Conservation (phyloP, 1,140 invertebrate species). For the Cardiocondyla obscurior region DNA sequence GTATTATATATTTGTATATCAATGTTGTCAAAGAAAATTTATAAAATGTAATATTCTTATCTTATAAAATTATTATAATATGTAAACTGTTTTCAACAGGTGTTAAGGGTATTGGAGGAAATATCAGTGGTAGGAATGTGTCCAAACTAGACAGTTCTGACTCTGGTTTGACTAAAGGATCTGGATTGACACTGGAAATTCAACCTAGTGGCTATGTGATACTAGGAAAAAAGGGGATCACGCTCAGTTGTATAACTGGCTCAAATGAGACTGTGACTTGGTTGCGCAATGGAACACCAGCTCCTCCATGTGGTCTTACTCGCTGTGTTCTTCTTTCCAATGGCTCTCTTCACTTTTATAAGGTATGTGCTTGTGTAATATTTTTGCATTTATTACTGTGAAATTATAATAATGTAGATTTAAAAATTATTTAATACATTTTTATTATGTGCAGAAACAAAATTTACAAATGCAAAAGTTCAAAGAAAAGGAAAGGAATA, state of each 20-base stretch:
- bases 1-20: neutral
- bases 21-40: neutral
- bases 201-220: conserved; percentile 78
- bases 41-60: neutral
- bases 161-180: conserved; percentile 57
- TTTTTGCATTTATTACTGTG: neutral
- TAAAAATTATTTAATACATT: neutral
- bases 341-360: conserved; percentile 79
- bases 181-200: conserved; percentile 71
- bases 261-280: conserved; percentile 76
- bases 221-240: conserved; percentile 78
- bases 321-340: conserved; percentile 75
- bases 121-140: conserved; percentile 74
- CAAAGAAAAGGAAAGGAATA: conserved; percentile 72
- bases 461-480: conserved; percentile 77
- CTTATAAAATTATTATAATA: neutral
- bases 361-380: conserved; percentile 63
- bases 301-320: conserved; percentile 75
- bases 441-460: conserved; percentile 69
- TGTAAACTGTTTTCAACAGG: conserved; percentile 60
- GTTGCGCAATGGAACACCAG: conserved; percentile 77
- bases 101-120: conserved; percentile 77
- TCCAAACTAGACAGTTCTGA: conserved; percentile 69
- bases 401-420: neutral
- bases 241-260: conserved; percentile 75